Conservation (phyloP, 2,113 vertebrate species). For the Garra rufa region DNA sequence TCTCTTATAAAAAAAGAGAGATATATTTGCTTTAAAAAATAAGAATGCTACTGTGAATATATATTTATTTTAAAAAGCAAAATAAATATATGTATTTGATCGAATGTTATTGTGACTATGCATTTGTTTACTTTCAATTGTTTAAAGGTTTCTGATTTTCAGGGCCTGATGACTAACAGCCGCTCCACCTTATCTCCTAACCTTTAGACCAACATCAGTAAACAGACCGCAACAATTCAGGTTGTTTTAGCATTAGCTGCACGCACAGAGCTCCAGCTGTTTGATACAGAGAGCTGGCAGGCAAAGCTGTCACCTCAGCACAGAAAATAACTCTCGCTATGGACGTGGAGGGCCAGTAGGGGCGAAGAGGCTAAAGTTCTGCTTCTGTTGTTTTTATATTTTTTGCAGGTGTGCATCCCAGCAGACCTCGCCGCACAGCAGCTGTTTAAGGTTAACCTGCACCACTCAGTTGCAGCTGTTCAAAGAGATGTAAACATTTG, state of each 20-base stretch:
- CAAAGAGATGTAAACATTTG: slow-evolving; percentile 38
- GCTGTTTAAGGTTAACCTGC: slow-evolving; percentile 37
- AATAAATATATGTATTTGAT: background rate
- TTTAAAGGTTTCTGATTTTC: background rate
- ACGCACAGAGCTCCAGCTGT: slow-evolving; percentile 30
- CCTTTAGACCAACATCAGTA: background rate
- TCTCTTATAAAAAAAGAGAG: no score
- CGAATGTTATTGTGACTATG: background rate
- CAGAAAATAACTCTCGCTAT: slow-evolving; percentile 27
- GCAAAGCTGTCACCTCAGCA: slow-evolving; percentile 39
- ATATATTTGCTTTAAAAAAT: background rate
- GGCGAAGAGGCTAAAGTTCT: slow-evolving; percentile 14
- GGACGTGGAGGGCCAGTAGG: background rate
- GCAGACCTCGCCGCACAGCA: background rate
- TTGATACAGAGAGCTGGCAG: slow-evolving; percentile 27
- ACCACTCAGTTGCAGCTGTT: slow-evolving; percentile 41
- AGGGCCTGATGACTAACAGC: background rate
- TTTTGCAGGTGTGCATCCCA: slow-evolving; percentile 17
- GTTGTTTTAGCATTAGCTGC: slow-evolving; percentile 6
- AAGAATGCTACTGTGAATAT: background rate
- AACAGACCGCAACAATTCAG: slow-evolving; percentile 4
- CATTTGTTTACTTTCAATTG: background rate
- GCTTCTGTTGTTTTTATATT: background rate
- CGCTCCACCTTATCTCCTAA: background rate
- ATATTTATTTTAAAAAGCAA: background rate